phyloP scores from a whole-genome alignment of 2,888 invertebrate species.

The Drosophila colorata region DNA sequence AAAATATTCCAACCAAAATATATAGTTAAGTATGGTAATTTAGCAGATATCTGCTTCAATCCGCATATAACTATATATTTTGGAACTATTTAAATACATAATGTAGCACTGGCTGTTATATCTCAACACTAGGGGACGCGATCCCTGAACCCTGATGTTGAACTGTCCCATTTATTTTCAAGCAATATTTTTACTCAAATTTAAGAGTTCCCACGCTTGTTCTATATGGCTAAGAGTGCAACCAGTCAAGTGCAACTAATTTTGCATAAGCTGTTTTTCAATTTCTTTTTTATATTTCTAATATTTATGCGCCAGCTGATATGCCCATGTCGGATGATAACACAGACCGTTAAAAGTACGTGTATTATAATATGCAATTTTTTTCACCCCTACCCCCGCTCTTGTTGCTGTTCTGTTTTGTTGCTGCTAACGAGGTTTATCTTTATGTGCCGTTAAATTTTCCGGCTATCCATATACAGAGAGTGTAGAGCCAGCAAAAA shows the following conservation, averaged over 20 bases:
- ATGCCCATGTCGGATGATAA: conserved; percentile 37
- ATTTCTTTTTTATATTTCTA: conserved; percentile 28
- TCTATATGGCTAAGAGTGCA: conserved; percentile 1
- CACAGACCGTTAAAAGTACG: conserved; percentile 32
- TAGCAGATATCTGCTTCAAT: too few species aligned
- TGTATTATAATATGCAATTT: conserved; percentile 9
- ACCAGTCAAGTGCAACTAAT: conserved; percentile 45
- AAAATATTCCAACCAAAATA: too few species aligned
- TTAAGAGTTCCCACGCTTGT: background rate
- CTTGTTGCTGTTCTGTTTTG: conserved; percentile 26
- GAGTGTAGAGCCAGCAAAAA: conserved; percentile 25
- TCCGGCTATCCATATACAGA: conserved; percentile 37
- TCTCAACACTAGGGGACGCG: too few species aligned
- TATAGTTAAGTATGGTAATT: too few species aligned
- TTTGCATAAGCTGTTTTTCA: conserved; percentile 9
- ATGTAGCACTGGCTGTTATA: too few species aligned
- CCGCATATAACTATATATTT: too few species aligned
- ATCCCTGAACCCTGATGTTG: too few species aligned
- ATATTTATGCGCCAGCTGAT: conserved; percentile 54
- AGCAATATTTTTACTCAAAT: background rate
- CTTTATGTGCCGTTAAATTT: conserved; percentile 68
- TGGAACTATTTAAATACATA: too few species aligned
- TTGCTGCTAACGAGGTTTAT: conserved; percentile 59
- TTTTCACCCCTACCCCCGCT: background rate
- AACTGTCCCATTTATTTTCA: too few species aligned